Percentiles rank a stretch among this genome's conserved stretches.
These are phyloP conservation scores for Orchesella cincta DNA, from an alignment of 1,140 invertebrate genomes.

Conservation along the genomic window DNA sequence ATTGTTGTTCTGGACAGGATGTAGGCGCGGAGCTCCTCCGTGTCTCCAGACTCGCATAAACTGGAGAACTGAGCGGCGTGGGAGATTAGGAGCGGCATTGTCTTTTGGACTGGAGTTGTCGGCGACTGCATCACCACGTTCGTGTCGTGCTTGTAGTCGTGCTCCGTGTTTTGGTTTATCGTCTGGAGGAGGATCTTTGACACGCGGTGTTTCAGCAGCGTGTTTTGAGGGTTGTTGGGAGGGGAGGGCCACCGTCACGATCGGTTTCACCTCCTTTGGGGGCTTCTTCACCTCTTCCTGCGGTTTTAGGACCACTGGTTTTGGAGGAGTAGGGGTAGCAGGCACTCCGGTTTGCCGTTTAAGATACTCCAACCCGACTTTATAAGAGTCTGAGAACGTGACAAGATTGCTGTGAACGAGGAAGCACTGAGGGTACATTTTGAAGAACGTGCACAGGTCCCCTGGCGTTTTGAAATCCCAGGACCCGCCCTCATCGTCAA, in stretches of 20 bases:
- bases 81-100: neutral
- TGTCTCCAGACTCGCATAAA: conserved; percentile 35
- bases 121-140: neutral
- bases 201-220: neutral
- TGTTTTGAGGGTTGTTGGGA: neutral
- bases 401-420: conserved; percentile 82
- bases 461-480: conserved; percentile 82
- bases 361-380: conserved; percentile 32
- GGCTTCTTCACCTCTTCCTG: neutral
- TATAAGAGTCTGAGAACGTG: conserved; percentile 56
- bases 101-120: neutral
- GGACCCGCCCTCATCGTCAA: conserved; percentile 63
- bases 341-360: conserved; percentile 24
- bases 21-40: conserved; percentile 76
- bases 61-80: neutral
- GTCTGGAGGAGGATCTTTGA: conserved; percentile 9
- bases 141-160: conserved; percentile 11
- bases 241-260: neutral
- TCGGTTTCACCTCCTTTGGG: neutral
- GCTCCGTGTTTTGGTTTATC: neutral
- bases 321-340: neutral
- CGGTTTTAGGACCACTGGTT: neutral
- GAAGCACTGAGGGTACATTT: conserved; percentile 64
- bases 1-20: conserved; percentile 69
- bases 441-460: conserved; percentile 82